Percentiles rank a stretch among this genome's conserved stretches.
These are phyloP conservation scores for Cantharis nigra DNA, from an alignment of 2,888 invertebrate genomes.

Conservation along the genomic window DNA sequence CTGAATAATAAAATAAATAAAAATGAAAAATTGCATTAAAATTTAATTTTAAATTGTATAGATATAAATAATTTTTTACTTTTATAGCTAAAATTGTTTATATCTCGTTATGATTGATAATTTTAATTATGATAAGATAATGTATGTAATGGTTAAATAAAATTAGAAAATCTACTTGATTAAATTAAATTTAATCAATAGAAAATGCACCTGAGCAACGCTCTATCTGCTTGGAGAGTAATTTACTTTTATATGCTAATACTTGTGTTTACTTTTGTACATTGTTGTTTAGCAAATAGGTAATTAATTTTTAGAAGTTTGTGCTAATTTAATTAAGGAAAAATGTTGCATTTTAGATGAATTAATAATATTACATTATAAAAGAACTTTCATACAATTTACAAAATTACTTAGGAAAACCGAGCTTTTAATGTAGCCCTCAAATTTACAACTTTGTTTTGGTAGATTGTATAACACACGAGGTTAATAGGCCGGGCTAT, in stretches of 20 bases:
- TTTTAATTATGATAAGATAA: not conserved
- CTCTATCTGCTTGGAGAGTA: conserved; percentile 8
- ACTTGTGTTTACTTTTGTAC: conserved; percentile 1
- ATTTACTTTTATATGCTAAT: conserved; percentile 17
- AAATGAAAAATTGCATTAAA: no score
- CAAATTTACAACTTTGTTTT: conserved; percentile 1
- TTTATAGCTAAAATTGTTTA: not conserved
- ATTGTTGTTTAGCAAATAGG: not conserved
- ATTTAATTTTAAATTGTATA: no score
- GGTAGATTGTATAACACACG: not conserved
- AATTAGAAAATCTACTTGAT: conserved; percentile 39
- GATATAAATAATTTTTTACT: not conserved
- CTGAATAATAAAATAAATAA: no score
- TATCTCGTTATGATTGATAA: not conserved
- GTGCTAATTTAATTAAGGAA: not conserved
- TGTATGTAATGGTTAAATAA: conserved; percentile 12
- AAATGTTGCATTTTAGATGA: not conserved
- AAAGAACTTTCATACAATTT: not conserved
- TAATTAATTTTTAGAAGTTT: not conserved
- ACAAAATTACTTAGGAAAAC: not conserved
- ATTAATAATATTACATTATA: not conserved
- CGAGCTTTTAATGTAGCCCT: not conserved
- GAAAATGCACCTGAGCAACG: conserved; percentile 34
- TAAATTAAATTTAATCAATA: conserved; percentile 42
- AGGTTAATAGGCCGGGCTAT: conserved; percentile 16